Evolutionary conservation across 1,140 invertebrate genomes (phyloP).

Genomic region (Pachyrhynchus sulphureomaculatus): DNA sequence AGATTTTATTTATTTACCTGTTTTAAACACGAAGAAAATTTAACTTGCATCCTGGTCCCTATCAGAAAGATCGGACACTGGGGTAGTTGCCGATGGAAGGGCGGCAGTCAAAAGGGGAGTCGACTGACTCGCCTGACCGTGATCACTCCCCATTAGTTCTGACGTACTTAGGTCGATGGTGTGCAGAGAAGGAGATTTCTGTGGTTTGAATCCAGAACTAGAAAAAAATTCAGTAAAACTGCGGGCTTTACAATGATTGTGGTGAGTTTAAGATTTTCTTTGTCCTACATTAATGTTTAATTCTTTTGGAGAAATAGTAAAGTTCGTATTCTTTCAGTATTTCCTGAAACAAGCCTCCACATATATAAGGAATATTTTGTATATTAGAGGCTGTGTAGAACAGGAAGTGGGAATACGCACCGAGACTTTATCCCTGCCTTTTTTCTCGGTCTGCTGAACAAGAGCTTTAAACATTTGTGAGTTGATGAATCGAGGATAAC

Average conservation of each 20-base stretch:
- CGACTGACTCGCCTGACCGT: conserved; percentile 22
- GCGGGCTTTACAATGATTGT: too few relatives aligned
- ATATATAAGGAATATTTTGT: too few relatives aligned
- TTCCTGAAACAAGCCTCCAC: too few relatives aligned
- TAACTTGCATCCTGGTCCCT: conserved; percentile 33
- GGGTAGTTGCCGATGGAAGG: conserved; percentile 14
- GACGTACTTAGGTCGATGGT: conserved; percentile 13
- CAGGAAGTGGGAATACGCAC: too few relatives aligned
- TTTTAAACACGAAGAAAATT: conserved; percentile 11
- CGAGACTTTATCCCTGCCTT: conserved; percentile 19
- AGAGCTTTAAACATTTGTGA: conserved; percentile 80
- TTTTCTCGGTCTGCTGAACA: conserved; percentile 56
- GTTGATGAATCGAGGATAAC: conserved; percentile 96
- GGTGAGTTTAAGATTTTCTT: too few relatives aligned
- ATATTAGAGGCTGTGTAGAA: too few relatives aligned
- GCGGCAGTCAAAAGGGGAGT: conserved; percentile 26
- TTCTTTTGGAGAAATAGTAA: too few relatives aligned
- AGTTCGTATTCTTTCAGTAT: too few relatives aligned
- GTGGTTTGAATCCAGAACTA: conserved; percentile 14
- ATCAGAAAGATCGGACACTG: conserved; percentile 26
- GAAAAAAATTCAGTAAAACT: background rate
- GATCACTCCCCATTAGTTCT: conserved; percentile 5
- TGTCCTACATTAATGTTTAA: too few relatives aligned
- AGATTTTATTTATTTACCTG: too few relatives aligned
- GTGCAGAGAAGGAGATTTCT: conserved; percentile 17